Percentiles rank a stretch among this genome's conserved stretches.
These are phyloP conservation scores for Rhabdomys pumilio DNA, from an alignment of 2,797 vertebrate species.

Conservation along the genomic window DNA sequence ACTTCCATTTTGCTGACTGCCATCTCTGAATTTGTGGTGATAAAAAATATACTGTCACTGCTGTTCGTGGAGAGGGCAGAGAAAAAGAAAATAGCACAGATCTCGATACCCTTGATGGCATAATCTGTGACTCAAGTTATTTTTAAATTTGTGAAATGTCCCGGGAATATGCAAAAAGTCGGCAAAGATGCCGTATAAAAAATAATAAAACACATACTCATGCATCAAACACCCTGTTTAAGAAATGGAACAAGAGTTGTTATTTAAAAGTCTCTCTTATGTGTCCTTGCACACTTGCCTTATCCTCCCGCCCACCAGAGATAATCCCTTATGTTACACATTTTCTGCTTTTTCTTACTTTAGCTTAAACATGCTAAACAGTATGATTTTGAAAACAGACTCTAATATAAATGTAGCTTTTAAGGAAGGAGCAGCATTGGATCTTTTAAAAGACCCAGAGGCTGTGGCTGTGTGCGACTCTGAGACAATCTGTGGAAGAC, in stretches of 20 bases:
- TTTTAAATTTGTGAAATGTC: slow-evolving; percentile 46
- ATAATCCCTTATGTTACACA: not conserved
- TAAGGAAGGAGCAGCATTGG: not conserved
- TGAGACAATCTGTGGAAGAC: not conserved
- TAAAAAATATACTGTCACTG: not conserved
- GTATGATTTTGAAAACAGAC: slow-evolving; percentile 26
- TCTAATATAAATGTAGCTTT: not conserved
- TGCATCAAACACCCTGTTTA: not conserved
- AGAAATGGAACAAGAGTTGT: slow-evolving; percentile 22
- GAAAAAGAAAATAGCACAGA: slow-evolving; percentile 33
- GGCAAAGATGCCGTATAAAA: not conserved
- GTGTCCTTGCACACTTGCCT: not conserved
- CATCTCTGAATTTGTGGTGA: slow-evolving; percentile 42
- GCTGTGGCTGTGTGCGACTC: not conserved
- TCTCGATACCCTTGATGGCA: slow-evolving; percentile 38
- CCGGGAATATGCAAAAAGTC: slow-evolving; percentile 57
- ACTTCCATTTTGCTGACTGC: slow-evolving; percentile 58
- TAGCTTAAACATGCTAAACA: not conserved
- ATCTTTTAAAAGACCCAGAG: not conserved
- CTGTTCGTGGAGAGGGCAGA: slow-evolving; percentile 40
- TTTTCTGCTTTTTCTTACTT: slow-evolving; percentile 45
- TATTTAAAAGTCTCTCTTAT: not conserved
- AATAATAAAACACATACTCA: not conserved
- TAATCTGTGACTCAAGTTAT: slow-evolving; percentile 49
- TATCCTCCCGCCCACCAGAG: not conserved